Evolutionary conservation across 2,888 invertebrate species (phyloP).

Genomic region (Eupithecia centaureata): DNA sequence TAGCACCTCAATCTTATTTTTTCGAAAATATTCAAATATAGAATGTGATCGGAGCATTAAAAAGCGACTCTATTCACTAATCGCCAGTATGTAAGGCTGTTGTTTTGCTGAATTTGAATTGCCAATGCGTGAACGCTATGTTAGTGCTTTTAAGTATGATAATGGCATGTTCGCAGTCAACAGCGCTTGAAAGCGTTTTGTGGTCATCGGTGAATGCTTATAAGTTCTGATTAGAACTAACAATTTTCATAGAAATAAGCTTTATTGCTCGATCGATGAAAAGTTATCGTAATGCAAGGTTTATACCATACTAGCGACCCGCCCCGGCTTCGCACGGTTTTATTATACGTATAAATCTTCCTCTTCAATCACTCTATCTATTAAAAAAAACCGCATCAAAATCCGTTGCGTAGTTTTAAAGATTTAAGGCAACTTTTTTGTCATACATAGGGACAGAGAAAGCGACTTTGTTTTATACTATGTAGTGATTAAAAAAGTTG

Average conservation of each 20-base stretch:
- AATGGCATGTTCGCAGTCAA: slow-evolving; percentile 26
- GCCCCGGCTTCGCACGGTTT: too few relatives aligned
- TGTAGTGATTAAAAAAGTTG: too few relatives aligned
- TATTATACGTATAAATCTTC: too few relatives aligned
- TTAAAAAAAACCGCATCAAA: too few relatives aligned
- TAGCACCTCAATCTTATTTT: too few relatives aligned
- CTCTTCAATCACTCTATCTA: too few relatives aligned
- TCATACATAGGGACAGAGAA: too few relatives aligned
- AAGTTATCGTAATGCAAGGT: too few relatives aligned
- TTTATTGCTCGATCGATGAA: background rate
- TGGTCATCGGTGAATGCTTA: slow-evolving; percentile 19
- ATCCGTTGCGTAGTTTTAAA: too few relatives aligned
- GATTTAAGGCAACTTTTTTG: too few relatives aligned
- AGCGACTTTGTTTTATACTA: too few relatives aligned
- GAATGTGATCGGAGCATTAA: background rate
- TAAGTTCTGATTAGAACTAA: slow-evolving; percentile 10
- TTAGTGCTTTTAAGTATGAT: slow-evolving; percentile 24
- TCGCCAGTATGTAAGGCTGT: background rate
- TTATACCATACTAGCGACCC: too few relatives aligned
- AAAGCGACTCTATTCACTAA: background rate
- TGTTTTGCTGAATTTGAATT: slow-evolving; percentile 14
- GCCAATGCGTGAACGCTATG: slow-evolving; percentile 11
- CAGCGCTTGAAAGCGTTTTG: slow-evolving; percentile 23
- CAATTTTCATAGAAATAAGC: slow-evolving; percentile 4
- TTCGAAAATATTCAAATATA: background rate